Conservation (phyloP, 2,797 vertebrate genomes). For the Mallotus villosus region DNA sequence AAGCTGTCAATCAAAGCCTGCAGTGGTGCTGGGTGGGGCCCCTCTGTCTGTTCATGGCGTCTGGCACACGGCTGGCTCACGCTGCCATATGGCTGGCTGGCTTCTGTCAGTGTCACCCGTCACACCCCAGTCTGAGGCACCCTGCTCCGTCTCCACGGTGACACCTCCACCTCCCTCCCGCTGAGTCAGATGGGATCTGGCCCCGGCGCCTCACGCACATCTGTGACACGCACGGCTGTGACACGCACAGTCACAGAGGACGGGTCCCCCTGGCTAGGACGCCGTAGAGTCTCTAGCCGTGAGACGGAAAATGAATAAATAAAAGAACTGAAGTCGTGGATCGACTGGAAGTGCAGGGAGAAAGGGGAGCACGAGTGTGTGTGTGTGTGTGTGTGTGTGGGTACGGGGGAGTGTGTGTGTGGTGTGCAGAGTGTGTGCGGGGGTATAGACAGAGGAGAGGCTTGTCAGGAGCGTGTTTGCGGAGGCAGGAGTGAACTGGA, state of each 20-base stretch:
- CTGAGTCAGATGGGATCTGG: conserved; percentile 49
- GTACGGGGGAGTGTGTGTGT: no score
- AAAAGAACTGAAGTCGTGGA: neutral
- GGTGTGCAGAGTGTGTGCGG: neutral
- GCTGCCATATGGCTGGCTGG: conserved; percentile 55
- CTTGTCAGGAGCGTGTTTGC: neutral
- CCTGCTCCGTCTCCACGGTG: conserved; percentile 43
- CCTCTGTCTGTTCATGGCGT: conserved; percentile 46
- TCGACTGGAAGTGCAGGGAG: no score
- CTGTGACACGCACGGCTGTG: conserved; percentile 1
- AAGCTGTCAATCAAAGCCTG: conserved; percentile 70
- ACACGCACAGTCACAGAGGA: no score
- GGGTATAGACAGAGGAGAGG: neutral
- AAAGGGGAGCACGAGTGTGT: no score
- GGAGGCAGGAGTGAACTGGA: conserved; percentile 13
- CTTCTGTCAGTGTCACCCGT: conserved; percentile 45
- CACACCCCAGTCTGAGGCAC: conserved; percentile 53
- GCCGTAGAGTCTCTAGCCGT: neutral
- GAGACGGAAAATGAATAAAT: neutral
- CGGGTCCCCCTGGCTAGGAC: no score
- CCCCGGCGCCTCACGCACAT: conserved; percentile 20
- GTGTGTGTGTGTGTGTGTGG: no score
- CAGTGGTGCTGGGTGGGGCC: conserved; percentile 39
- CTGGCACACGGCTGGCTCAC: conserved; percentile 45
- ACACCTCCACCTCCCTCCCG: conserved; percentile 26